A percentile compares a stretch with the other conserved stretches of the same genome.
Conservation (phyloP, 2,797 vertebrate species). For the Bryconaethiops microstoma region DNA sequence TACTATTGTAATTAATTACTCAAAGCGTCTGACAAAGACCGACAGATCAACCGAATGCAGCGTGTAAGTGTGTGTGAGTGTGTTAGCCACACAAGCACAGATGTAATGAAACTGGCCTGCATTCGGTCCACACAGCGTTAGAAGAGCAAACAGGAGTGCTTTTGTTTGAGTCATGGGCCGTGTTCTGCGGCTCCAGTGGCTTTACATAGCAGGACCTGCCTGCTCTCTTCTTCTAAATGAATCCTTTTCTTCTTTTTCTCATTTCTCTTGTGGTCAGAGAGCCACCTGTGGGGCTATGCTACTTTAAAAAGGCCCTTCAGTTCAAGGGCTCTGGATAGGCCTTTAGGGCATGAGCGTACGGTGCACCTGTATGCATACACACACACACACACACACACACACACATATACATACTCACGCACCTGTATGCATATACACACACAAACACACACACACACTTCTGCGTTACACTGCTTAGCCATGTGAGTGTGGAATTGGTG, state of each 20-base stretch:
- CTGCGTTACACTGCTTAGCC: background rate
- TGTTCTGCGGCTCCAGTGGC: conserved; percentile 33
- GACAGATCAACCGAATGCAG: background rate
- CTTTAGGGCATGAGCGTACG: conserved; percentile 28
- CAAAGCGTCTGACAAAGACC: background rate
- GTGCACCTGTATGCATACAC: conserved; percentile 25
- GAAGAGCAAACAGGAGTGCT: conserved; percentile 30
- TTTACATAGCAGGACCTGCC: conserved; percentile 13
- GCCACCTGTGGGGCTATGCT: conserved; percentile 31
- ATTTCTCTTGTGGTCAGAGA: conserved; percentile 15
- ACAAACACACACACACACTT: background rate
- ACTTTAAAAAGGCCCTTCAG: conserved; percentile 36
- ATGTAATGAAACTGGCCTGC: conserved; percentile 2
- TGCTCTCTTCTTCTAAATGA: conserved; percentile 14
- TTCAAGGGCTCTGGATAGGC: conserved; percentile 24
- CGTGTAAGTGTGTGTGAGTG: background rate
- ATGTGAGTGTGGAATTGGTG: background rate
- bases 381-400: conserved; percentile 16
- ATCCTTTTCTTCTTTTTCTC: conserved; percentile 12
- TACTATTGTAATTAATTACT: background rate
- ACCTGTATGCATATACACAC: too few species aligned
- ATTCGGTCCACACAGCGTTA: background rate
- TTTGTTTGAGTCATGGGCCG: conserved; percentile 13
- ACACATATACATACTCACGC: background rate
- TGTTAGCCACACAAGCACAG: background rate